Evolutionary conservation across 2,888 invertebrate genomes (phyloP), one percentile per base, ranked within the genome.

Genomic region (Ophion obscuratus): DNA sequence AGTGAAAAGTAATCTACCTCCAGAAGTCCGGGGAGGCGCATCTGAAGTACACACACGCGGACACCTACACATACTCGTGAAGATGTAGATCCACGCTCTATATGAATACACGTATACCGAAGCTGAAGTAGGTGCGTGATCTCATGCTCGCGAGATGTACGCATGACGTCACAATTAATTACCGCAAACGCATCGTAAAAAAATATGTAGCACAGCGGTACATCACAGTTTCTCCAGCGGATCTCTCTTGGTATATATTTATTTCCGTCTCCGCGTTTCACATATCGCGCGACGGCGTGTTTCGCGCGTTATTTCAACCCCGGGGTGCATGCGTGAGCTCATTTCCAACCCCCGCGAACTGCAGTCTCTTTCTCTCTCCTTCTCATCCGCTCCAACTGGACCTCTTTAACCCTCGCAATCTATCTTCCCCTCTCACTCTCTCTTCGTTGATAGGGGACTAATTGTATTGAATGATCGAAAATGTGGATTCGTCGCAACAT

Each of bases 101-200:
- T 10, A 24, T 5, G 61, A 44, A 40, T 67, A 66, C 71, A 61
- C 78, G 67, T 82, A 74, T 44, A 9, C n/a, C n/a, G 20, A 40
- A 27, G 17, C 17, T 1, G 17, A 31, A 20, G 40, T 20, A 53
- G 20, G 20, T 36, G 44, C 75, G 64, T 24, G 27, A 64, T 36
- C 53, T n/a, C 20, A 27, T 67, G 83, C 81, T 85, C 79, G 74
- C 62, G 73, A 62, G 67, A 59, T 71, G 80, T 79, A 83, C 57
- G 81, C 7, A 84, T 87, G 87, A 88, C 86, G 86, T 86, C 86
- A 88, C 78, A 73, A 36, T 87, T 88, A 88, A 88, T 88, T 88
- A 87, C 83, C 82, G 67, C 74, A 64, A 81, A 86, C 85, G 44
- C 44, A 88, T 84, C 82, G 82, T 79, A 83, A 84, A 80, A 70